Conservation (phyloP, 1,140 invertebrate genomes). For the Battus philenor region DNA sequence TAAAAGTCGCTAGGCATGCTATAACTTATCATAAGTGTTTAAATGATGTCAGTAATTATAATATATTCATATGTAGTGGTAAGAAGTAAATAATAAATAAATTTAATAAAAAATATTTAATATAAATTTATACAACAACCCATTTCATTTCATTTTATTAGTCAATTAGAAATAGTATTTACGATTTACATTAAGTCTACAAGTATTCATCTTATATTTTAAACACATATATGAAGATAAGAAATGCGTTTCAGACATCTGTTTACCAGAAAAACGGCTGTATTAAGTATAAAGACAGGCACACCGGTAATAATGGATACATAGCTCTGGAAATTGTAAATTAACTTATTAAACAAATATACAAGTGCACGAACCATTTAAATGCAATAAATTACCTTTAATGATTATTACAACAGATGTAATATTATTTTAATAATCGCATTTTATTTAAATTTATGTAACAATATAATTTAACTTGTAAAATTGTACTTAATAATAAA, state of each 20-base stretch:
- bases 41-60: too few relatives aligned
- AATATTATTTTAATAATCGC: too few relatives aligned
- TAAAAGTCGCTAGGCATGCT: too few relatives aligned
- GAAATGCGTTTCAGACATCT: constrained; percentile 1
- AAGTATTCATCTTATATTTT: constrained; percentile 9
- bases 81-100: constrained; percentile 22
- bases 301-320: constrained; percentile 31
- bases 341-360: too few relatives aligned
- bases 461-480: too few relatives aligned
- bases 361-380: too few relatives aligned
- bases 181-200: constrained; percentile 25
- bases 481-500: too few relatives aligned
- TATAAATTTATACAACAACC: constrained; percentile 65
- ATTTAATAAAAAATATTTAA: constrained; percentile 57
- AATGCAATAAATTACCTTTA: too few relatives aligned
- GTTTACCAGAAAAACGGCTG: constrained; percentile 22
- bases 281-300: constrained; percentile 38
- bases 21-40: too few relatives aligned
- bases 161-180: constrained; percentile 21
- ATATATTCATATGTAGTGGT: too few relatives aligned
- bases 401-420: too few relatives aligned
- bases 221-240: constrained; percentile 1
- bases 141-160: constrained; percentile 32
- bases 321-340: constrained; percentile 3
- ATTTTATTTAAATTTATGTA: too few relatives aligned